Evolutionary conservation across 2,888 invertebrate species (phyloP).

Genomic region (Agrilus mali): DNA sequence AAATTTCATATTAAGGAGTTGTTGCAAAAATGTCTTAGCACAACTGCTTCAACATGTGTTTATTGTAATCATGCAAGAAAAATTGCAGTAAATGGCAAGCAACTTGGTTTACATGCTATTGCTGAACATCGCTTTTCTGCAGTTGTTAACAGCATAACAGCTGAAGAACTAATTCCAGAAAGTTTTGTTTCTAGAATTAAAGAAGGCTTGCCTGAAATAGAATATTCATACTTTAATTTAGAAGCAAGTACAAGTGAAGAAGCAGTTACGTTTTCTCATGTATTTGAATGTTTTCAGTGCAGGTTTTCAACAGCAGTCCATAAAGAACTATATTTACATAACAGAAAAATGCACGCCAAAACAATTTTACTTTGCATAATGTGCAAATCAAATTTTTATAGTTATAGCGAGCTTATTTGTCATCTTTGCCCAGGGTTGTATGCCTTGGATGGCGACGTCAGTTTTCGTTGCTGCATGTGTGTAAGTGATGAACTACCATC

Average conservation of each 20-base stretch:
- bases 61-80: conserved; percentile 80
- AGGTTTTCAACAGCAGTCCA: conserved; percentile 63
- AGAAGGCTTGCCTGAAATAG: conserved; percentile 47
- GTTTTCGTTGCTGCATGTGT: conserved; percentile 74
- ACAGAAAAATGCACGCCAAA: conserved; percentile 77
- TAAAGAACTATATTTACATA: conserved; percentile 77
- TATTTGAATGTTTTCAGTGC: conserved; percentile 80
- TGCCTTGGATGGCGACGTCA: conserved; percentile 49
- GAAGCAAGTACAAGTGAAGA: conserved; percentile 51
- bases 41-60: conserved; percentile 58
- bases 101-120: conserved; percentile 66
- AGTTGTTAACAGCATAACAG: conserved; percentile 63
- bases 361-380: conserved; percentile 70
- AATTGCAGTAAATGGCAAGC: conserved; percentile 73
- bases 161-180: conserved; percentile 57
- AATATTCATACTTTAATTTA: conserved; percentile 55
- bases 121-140: conserved; percentile 70
- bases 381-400: conserved; percentile 79
- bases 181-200: conserved; percentile 58
- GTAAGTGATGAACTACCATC: conserved; percentile 66
- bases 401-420: conserved; percentile 76
- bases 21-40: conserved; percentile 58
- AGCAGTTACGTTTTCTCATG: conserved; percentile 48
- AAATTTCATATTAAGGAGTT: conserved; percentile 59
- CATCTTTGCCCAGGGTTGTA: conserved; percentile 76